Evolutionary conservation across 2,113 vertebrate genomes (phyloP), one percentile per base, ranked within the genome.

Genomic region (Oreotragus oreotragus): DNA sequence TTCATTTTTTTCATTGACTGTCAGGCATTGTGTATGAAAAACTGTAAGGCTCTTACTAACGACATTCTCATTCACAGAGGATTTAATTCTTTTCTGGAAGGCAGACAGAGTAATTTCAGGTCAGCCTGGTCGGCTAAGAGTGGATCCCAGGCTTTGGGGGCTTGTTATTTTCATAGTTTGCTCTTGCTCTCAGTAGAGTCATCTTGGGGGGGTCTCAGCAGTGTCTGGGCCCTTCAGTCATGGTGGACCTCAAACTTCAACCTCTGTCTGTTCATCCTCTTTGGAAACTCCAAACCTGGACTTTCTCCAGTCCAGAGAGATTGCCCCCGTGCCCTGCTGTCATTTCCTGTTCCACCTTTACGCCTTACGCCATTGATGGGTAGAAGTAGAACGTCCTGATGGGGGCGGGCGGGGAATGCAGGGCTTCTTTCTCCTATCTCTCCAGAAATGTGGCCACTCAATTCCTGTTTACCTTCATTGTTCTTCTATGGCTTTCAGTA

Each of bases 11-110:
- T 28, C 12, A n/a, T 33, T 96, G 6, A 93, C 53, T 84, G 28
- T 64, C 79, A 93, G 62, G 45, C 55, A 45, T 57, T 95, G 25
- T 45, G 6, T 55, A 92, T 76, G 23, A 88, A 92, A 92, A 73
- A 19, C 45, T 84, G 0, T 45, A 45, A 88, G 43, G 55, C 53
- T 77, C 36, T 93, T 27, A 19, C 33, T 79, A 33, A 77, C 27
- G 36, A 55, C 15, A 84, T 76, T 76, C 45, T 77, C 27, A 93
- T 49, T 66, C 49, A 89, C 76, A 93, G 30, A 90, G 43, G n/a
- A 58, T 84, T 60, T 93, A 7, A 90, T 49, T 85, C 39, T 85
- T 16, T 60, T 85, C 64, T 49, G 66, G 66, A 64, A 57, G 47
- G 53, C n/a, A 53, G 43, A 28, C 9, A 17, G 77, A 21, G 30